Base-by-base conservation (phyloP, 2,797 vertebrate species). In the Chelon auratus region DNA sequence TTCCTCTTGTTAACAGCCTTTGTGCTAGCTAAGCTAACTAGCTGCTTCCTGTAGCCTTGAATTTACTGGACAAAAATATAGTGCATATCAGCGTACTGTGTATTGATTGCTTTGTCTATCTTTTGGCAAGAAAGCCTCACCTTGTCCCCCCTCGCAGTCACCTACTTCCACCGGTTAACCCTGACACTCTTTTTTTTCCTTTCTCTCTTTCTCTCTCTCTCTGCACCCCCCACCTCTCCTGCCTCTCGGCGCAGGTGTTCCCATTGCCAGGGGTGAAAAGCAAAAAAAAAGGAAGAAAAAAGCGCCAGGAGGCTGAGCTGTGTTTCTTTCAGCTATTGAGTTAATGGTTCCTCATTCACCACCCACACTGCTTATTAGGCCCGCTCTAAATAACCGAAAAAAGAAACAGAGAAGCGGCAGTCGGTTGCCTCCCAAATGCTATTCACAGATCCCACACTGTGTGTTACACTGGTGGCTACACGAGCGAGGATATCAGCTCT, bases 261-360 rank as follows among this genome's bases (percentile, higher is more conserved):
- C 71, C 5, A 83, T 78, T 85, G 84, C 80, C 22, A 20, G 26
- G 59, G 68, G 59, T 71, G 82, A 91, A 89, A 89, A 81, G 78
- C 78, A 75, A 84, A 87, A 37, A 37, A 84, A 87, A 26, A 26
- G 4, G 4, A 26, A 77, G 75, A 75, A 83, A 87, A 72, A 72
- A 75, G 72, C 70, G 65, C 72, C 51, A 53, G 57, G 52, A 68
- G 76, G 54, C 83, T 75, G 81, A 67, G 72, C 64, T 65, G 33
- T 20, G 39, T 68, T 87, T 87, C 84, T 86, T 88, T 87, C 82
- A 87, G 86, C 90, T 82, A 87, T 89, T 87, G 88, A 92, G 87
- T 80, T 88, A 86, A 93, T 90, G 87, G 88, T 74, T 90, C 86
- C 83, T 89, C 84, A 84, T 91, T 89, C 90, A 87, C 81, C 88